Conservation (phyloP, 1,140 invertebrate genomes). For the Chelonus insularis region DNA sequence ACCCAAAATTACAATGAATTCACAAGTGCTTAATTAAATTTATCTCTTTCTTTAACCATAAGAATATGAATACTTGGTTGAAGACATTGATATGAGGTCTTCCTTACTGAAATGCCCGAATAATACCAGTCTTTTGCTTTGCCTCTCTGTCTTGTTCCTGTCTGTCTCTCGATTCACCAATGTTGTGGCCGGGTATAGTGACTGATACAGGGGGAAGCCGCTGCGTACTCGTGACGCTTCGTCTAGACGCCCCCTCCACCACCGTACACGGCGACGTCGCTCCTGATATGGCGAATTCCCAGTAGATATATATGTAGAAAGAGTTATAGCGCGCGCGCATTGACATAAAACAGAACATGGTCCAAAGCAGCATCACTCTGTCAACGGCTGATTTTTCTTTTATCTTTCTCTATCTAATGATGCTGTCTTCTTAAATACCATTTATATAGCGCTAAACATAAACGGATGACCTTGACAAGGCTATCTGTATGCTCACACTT, state of each 20-base stretch:
- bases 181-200: conserved; percentile 38
- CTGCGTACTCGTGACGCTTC: conserved; percentile 59
- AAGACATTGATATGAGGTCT: conserved; percentile 25
- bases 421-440: conserved; percentile 1
- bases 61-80: conserved; percentile 1
- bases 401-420: background rate
- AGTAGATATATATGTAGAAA: conserved; percentile 2
- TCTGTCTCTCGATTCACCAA: conserved; percentile 29
- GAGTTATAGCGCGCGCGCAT: background rate
- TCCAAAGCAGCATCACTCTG: conserved; percentile 11
- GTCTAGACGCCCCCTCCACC: conserved; percentile 59
- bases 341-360: conserved; percentile 17
- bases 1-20: too few species aligned
- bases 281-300: conserved; percentile 19
- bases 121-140: conserved; percentile 37
- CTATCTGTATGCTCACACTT: conserved; percentile 2
- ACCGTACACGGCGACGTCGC: conserved; percentile 48
- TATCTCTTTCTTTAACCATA: too few species aligned
- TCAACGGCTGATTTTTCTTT: background rate
- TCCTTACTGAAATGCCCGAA: conserved; percentile 42
- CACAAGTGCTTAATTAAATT: too few species aligned
- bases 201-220: conserved; percentile 42
- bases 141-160: background rate
- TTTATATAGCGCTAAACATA: background rate
- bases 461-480: conserved; percentile 19